Evolutionary conservation across 2,797 vertebrate species (phyloP).

Genomic region (Mus caroli): DNA sequence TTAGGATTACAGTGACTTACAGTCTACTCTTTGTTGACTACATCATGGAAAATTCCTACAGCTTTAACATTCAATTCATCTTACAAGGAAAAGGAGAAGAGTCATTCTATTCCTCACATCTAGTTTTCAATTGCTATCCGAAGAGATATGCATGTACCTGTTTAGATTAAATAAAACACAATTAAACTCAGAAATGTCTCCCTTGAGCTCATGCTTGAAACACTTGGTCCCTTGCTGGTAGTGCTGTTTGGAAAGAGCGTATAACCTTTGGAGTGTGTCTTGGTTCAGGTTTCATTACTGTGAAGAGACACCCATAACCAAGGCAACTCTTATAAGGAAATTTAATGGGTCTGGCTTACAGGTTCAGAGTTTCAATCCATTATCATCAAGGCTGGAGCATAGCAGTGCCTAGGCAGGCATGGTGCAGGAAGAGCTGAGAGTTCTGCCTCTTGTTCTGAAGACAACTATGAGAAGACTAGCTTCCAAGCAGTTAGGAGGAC

Average conservation of each 20-base stretch:
- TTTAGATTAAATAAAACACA: conserved; percentile 31
- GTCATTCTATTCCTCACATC: background rate
- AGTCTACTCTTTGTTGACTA: conserved; percentile 31
- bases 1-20: background rate
- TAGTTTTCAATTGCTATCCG: background rate
- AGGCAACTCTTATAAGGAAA: background rate
- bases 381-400: background rate
- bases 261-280: background rate
- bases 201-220: background rate
- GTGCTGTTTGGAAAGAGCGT: background rate
- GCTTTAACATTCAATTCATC: conserved; percentile 40
- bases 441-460: background rate
- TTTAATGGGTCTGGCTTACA: background rate
- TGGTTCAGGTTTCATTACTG: background rate
- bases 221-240: too few species aligned
- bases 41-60: background rate
- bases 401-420: background rate
- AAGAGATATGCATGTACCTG: conserved; percentile 12
- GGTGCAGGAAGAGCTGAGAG: background rate
- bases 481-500: background rate
- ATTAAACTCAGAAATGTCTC: background rate
- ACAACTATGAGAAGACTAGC: background rate
- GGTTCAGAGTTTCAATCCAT: background rate
- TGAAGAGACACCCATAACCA: background rate
- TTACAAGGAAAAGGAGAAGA: background rate